Base-by-base conservation (phyloP, 2,113 vertebrate species). In the Gymnogyps californianus region DNA sequence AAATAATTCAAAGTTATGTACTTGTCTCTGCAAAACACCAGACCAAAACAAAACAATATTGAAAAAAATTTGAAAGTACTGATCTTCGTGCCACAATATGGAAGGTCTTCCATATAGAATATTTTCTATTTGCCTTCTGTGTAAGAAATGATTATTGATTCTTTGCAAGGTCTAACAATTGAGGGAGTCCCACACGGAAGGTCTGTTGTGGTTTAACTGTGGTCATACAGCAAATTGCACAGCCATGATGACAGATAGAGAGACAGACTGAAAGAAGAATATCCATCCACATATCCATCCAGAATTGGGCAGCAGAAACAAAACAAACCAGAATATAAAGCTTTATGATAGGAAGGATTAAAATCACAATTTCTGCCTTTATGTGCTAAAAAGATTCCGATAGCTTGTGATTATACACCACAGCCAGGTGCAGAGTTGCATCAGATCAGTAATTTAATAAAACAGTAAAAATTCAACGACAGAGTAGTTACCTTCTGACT, bases 381-480 rank as follows among this genome's bases (percentile, higher is more conserved):
- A 47, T 6, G 3, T 64, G 44, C 55, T 88, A 65, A 57, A 91
- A 93, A 54, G 15, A 61, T 75, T 83, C 6, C 8, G 28, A 10
- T 94, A 83, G 62, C 49, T 90, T 91, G 31, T 93, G 76, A 84
- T 91, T 61, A 78, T 49, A 66, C n/a, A 81, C 11, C 55, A 85
- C 49, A 84, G 42, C 15, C 90, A 81, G 31, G 64, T 71, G 89
- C 72, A 92, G 61, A 77, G 17, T 88, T 93, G n/a, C 47, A 95
- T 92, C 89, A 92, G 75, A 81, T 88, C 89, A 94, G 64, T 93
- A 95, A 97, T 95, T 96, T 78, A 96, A 95, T 95, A 96, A 96
- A 95, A 78, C 49, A 95, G 65, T 94, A 97, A 97, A 96, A 97
- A 95, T 80, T 94, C 83, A 92, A 22, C 0, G 18, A 81, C 87